phyloP scores from a whole-genome alignment of 2,113 vertebrate species.

The Gopherus flavomarginatus region DNA sequence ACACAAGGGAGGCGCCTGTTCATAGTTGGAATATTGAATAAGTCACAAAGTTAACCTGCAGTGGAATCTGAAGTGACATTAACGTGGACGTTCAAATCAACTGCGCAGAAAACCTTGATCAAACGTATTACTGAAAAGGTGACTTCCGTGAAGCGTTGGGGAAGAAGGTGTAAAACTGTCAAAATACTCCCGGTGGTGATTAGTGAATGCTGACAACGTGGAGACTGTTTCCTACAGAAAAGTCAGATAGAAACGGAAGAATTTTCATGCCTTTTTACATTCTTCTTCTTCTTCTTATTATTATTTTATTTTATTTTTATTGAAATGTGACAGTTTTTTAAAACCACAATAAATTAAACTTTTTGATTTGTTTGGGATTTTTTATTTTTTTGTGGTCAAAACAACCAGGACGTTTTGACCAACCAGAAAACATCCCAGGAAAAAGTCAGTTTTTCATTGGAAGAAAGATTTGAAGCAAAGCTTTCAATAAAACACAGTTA shows the following conservation, averaged over 20 bases:
- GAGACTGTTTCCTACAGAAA: not conserved
- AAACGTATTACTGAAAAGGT: not conserved
- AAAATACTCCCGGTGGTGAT: accelerated
- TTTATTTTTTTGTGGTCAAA: not conserved
- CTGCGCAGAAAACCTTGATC: not conserved
- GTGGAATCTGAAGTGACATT: not conserved
- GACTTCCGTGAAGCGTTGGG: not conserved
- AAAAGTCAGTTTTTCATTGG: not conserved
- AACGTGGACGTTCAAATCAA: accelerated
- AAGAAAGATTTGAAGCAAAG: not conserved
- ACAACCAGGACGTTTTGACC: not conserved
- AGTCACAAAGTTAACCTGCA: no score
- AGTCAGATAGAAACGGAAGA: not conserved
- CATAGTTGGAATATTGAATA: no score
- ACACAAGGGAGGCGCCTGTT: no score
- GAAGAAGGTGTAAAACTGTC: not conserved
- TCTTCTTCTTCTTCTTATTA: no score
- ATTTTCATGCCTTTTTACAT: not conserved
- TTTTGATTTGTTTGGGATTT: not conserved
- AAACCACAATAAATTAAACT: not conserved
- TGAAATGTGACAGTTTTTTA: not conserved
- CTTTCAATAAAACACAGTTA: not conserved
- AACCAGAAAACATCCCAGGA: not conserved
- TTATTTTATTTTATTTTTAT: not conserved
- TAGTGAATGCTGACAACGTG: not conserved